Evolutionary conservation across 2,797 vertebrate species (phyloP).

Genomic region (Microctenopoma stevenorrisi): DNA sequence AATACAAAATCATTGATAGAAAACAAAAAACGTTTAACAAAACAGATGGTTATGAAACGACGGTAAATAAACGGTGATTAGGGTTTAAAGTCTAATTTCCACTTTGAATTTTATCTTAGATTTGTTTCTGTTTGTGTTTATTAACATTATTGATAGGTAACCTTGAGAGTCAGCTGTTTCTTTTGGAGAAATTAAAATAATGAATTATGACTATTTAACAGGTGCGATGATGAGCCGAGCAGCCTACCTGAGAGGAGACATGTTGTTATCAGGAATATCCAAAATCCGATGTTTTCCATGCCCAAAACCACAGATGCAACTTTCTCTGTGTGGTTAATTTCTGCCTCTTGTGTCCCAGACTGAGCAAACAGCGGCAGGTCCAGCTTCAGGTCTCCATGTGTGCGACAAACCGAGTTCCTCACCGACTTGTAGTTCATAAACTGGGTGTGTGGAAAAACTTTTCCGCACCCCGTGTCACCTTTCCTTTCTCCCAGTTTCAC

Average conservation of each 20-base stretch:
- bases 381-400: conserved; percentile 38
- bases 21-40: not conserved
- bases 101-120: no score
- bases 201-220: not conserved
- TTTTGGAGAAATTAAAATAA: not conserved
- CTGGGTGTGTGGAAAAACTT: not conserved
- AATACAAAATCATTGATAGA: not conserved
- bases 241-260: conserved; percentile 72
- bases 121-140: no score
- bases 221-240: not conserved
- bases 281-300: conserved; percentile 71
- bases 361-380: conserved; percentile 25
- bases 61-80: no score
- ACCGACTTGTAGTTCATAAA: not conserved
- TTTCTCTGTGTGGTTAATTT: conserved; percentile 54
- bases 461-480: conserved; percentile 44
- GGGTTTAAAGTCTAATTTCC: no score
- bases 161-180: not conserved
- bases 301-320: conserved; percentile 63
- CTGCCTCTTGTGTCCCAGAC: conserved; percentile 26
- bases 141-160: no score
- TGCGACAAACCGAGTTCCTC: conserved; percentile 3
- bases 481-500: conserved; percentile 29
- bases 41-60: no score
- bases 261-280: conserved; percentile 75